A percentile compares a stretch with the other conserved stretches of the same genome.
Evolutionary conservation across 2,113 vertebrate species (phyloP).

Genomic region (Pygoscelis adeliae): DNA sequence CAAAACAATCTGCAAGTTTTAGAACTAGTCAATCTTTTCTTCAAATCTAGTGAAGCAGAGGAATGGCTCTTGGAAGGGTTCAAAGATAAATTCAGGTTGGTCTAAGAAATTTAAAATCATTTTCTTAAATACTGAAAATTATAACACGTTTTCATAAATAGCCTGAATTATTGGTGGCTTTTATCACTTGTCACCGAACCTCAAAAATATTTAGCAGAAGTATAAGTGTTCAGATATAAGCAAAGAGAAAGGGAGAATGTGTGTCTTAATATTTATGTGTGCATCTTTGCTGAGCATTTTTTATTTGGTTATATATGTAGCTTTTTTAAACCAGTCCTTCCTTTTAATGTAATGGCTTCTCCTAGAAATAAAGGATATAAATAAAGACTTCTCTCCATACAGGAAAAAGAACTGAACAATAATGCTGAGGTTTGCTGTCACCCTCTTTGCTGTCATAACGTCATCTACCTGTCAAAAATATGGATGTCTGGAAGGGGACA

Average conservation of each 20-base stretch:
- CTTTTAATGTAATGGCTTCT: background rate
- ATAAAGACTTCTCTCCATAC: background rate
- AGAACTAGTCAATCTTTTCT: background rate
- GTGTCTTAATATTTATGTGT: background rate
- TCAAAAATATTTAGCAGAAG: background rate
- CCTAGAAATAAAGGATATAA: background rate
- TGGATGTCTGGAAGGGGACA: slow-evolving; percentile 52
- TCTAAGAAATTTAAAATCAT: background rate
- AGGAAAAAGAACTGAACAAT: background rate
- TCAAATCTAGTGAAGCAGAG: background rate
- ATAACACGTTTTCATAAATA: background rate
- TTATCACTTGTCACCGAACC: background rate
- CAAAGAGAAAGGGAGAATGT: background rate
- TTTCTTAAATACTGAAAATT: background rate
- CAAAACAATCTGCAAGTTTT: background rate
- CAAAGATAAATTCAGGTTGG: background rate
- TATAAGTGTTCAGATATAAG: background rate
- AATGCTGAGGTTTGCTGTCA: slow-evolving; percentile 50
- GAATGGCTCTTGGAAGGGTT: background rate
- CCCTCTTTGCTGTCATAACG: background rate
- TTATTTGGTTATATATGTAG: background rate
- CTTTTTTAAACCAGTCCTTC: background rate
- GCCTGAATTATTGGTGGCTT: background rate
- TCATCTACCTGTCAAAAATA: slow-evolving; percentile 15
- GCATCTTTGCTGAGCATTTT: background rate